Conservation (phyloP, 1,140 invertebrate species). For the Drosophila novamexicana region DNA sequence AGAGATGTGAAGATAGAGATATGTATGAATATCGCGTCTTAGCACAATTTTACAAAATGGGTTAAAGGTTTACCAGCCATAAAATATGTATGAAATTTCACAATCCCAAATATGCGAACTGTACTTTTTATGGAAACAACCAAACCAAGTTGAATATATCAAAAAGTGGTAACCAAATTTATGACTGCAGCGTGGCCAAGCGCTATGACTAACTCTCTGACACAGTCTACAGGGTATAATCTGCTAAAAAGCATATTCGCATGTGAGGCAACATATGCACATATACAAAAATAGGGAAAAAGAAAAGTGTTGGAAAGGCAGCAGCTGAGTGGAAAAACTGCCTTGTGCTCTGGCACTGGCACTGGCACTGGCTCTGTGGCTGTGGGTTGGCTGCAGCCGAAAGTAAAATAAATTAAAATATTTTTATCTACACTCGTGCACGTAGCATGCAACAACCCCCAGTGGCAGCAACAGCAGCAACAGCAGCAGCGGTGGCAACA, state of each 20-base stretch:
- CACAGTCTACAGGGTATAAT: conserved; percentile 18
- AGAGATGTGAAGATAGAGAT: no score
- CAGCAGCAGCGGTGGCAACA: not conserved
- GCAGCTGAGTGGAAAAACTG: not conserved
- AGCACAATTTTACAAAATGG: no score
- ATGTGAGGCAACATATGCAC: conserved; percentile 50
- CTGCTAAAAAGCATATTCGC: conserved; percentile 4
- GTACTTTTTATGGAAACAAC: no score
- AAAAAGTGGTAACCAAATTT: no score
- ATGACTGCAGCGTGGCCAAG: no score
- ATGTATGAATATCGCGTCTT: no score
- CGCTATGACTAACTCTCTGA: not conserved
- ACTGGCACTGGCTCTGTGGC: conserved; percentile 7
- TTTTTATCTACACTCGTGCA: conserved; percentile 82
- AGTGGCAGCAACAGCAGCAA: conserved; percentile 19
- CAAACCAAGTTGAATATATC: no score
- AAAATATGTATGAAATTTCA: not conserved
- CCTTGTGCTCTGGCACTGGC: not conserved
- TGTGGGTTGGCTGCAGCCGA: conserved; percentile 54
- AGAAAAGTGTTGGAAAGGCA: not conserved
- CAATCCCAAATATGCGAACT: not conserved
- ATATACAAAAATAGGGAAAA: conserved; percentile 4
- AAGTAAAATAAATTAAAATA: conserved; percentile 83
- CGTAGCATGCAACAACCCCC: conserved; percentile 64
- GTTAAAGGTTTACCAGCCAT: no score